Evolutionary conservation across 2,888 invertebrate genomes (phyloP), one percentile per base, ranked within the genome.

Genomic region (Thecocarcelia acutangulata): DNA sequence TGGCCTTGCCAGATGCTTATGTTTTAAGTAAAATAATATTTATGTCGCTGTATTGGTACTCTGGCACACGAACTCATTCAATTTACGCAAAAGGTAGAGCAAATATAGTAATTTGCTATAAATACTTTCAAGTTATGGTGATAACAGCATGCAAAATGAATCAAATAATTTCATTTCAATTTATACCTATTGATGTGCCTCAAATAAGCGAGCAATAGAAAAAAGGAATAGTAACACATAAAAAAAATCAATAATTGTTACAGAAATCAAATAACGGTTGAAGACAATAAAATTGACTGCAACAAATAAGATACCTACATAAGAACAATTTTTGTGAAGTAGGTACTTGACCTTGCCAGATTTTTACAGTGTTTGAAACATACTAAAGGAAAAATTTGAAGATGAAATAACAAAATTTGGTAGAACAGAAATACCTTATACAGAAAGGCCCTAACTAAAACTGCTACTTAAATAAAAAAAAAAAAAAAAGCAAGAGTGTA

Each of bases 41-140:
- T 17, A 8, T 54, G 42, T 17, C 54, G 4, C 17, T 28, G 54
- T 68, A 40, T 42, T 54, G 24, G 44, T 54, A 68, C 8, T 4
- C 37, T 21, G 24, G 24, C 40, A 6, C 52, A 54, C 15, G 17
- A 17, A 44, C 13, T 28, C 24, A 17, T 19, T 28, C 12, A 28
- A 54, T 54, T 15, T 37, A 63, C 28, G 42, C 61, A 54, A 61
- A 72, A 42, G 40, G 40, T 50, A 42, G 24, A 24, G 59, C 9
- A 61, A 52, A 72, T 44, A 72, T 52, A 72, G 52, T 72, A 72
- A 72, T 72, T 48, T 56, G 54, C 74, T 75, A 69, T 42, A 77
- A 70, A 59, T 70, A 77, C 11, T 52, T 46, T 50, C 40, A 50
- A 59, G 40, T 61, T 52, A 61, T 28, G 9, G 3, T 42, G 11